Evolutionary conservation across 2,888 invertebrate species (phyloP), one percentile per base, ranked within the genome.

Genomic region (Phengaris arion): DNA sequence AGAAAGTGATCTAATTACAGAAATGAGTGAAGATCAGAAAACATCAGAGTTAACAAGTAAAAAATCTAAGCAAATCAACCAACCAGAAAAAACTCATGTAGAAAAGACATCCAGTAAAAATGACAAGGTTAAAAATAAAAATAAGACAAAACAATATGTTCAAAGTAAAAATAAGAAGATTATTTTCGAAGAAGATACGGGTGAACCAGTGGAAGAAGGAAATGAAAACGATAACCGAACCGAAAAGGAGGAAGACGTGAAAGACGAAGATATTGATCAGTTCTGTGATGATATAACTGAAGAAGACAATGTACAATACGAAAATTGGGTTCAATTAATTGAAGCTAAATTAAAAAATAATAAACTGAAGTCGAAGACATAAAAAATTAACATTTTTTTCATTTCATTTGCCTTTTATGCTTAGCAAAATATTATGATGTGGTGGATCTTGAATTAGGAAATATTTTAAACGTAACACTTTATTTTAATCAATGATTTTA

Each of bases 251-350:
- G 86, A 85, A 74, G 83, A 85, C 76, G 81, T 91, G 0, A 89
- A 85, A 79, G 92, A 93, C 77, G 92, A 91, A 82, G 93, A 93
- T 77, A 93, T 93, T 73, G 92, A 93, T 79, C 85, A 85, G 75
- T 93, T 90, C 82, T 92, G 92, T 82, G 89, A 92, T 78, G 92
- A 90, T 78, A 76, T 93, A 78, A 83, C 85, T 54, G 90, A 90
- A 72, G 89, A 90, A 81, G 91, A 92, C 80, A 92, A 93, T 81
- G 81, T 83, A 76, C 89, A 90, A 75, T 93, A 86, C 81, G 91
- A 92, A 81, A 85, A 84, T 76, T 93, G 93, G 93, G 86, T 93
- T 46, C 84, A 89, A 81, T 84, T 91, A 80, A 85, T 93, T 81
- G 93, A 93, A 85, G 87, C 84, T 59, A 90, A 89, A 78, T 85